Base-by-base conservation (phyloP, 1,140 invertebrate species). In the Apis cerana region DNA sequence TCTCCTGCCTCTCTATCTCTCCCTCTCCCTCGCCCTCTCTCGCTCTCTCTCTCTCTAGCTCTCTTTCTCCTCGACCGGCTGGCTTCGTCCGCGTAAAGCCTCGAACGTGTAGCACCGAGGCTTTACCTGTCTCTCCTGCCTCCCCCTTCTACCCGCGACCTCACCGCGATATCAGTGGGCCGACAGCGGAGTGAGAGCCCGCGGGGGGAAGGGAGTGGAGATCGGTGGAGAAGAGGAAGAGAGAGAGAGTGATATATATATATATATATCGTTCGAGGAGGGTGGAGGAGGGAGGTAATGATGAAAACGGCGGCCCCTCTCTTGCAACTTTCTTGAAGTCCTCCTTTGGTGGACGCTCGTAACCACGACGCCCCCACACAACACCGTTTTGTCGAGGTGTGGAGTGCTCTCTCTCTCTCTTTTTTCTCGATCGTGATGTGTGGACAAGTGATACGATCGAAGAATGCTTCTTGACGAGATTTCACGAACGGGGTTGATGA, bases 101-200 rank as follows among this genome's bases (percentile, higher is more conserved):
- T 79, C 78, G 70, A 48, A 75, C 82, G 69, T 54, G 70, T 62
- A 54, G 75, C 85, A 75, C 81, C 85, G 86, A 81, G 85, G 82
- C 83, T 82, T 43, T 89, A 88, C 85, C 86, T 86, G 86, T 88
- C 85, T 87, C 86, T 82, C 59, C 84, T 67, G 75, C 58, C 81
- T 80, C 67, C 80, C 33, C 87, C 79, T 83, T 81, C 80, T 82
- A 81, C 87, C 84, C 75, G 85, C 86, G 84, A 90, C 88, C 89
- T 89, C 90, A 84, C 87, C 76, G 84, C 85, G 89, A 91, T 85
- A 88, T 88, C 86, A 85, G 83, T 69, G 75, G 61, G 56, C 65
- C 11, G 79, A 76, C 75, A 50, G 72, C 58, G 56, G 78, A 85
- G 75, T 83, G 50, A 56, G 56, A 12, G 50, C 76, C 5, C 2